Percentiles rank a stretch among this genome's conserved stretches.
These are phyloP conservation scores for Callyntrura guangdongensis DNA, from an alignment of 2,888 invertebrate genomes.

Conservation along the genomic window DNA sequence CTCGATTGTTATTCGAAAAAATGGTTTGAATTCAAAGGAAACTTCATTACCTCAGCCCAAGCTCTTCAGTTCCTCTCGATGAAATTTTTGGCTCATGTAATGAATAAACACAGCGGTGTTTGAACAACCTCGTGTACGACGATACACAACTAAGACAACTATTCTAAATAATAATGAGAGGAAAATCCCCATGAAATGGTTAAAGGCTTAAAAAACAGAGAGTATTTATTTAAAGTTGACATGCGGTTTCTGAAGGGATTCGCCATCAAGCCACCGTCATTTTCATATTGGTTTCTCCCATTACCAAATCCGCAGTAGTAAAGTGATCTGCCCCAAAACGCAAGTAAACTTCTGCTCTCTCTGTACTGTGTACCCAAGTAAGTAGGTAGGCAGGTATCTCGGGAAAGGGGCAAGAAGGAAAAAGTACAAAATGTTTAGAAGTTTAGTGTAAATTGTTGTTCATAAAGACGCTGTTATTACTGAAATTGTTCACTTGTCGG, in stretches of 20 bases:
- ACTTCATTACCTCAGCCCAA: not conserved
- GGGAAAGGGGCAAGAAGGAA: not conserved
- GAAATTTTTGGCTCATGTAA: not conserved
- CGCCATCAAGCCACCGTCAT: conserved; percentile 9
- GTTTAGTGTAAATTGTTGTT: conserved; percentile 65
- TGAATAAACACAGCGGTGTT: not conserved
- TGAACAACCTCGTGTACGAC: not conserved
- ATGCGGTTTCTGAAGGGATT: conserved; percentile 28
- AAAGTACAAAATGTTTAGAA: conserved; percentile 43
- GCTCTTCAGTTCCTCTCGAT: conserved; percentile 20
- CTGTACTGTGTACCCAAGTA: not conserved
- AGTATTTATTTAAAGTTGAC: conserved; percentile 20
- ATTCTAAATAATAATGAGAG: not conserved
- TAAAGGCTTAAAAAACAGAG: not conserved
- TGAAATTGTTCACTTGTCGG: conserved; percentile 58
- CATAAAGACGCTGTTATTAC: conserved; percentile 58
- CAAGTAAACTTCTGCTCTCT: not conserved
- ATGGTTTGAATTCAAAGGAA: not conserved
- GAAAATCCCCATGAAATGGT: not conserved
- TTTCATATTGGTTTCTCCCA: conserved; percentile 51
- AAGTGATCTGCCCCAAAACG: not conserved
- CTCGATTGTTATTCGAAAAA: conserved; percentile 17
- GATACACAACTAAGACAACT: too few species aligned
- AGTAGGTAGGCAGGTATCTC: not conserved
- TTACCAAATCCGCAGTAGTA: not conserved